Evolutionary conservation across 2,113 vertebrate species (phyloP).

Genomic region (Diadophis punctatus): DNA sequence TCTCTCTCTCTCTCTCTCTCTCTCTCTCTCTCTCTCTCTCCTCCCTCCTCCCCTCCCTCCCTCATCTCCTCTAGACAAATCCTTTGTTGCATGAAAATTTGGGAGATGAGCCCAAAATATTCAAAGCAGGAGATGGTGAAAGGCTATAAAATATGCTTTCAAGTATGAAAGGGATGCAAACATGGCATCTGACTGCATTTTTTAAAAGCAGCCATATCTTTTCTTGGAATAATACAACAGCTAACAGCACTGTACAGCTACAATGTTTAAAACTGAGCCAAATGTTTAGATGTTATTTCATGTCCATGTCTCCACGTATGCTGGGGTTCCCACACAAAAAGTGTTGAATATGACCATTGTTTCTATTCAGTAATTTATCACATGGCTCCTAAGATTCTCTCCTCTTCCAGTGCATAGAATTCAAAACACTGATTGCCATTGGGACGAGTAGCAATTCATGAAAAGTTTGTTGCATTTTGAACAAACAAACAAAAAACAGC

Average conservation of each 20-base stretch:
- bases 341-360: not conserved
- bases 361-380: not conserved
- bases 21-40: too few species aligned
- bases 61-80: not conserved
- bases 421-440: too few species aligned
- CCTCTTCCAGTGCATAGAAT: not conserved
- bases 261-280: not conserved
- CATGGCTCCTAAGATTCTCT: not conserved
- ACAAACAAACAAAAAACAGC: not conserved
- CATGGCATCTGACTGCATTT: not conserved
- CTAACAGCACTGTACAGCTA: not conserved
- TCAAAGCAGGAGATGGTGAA: not conserved
- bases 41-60: too few species aligned
- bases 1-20: too few species aligned
- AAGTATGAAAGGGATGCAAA: not conserved
- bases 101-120: not conserved
- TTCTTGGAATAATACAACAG: not conserved
- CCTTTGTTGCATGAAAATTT: not conserved
- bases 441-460: not conserved
- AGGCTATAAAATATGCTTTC: not conserved
- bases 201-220: not conserved
- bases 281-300: not conserved
- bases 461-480: not conserved
- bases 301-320: not conserved
- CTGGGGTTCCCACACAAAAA: not conserved